A percentile compares a stretch with the other conserved stretches of the same genome.
Evolutionary conservation across 2,888 invertebrate genomes (phyloP).

Genomic region (Theretra japonica): DNA sequence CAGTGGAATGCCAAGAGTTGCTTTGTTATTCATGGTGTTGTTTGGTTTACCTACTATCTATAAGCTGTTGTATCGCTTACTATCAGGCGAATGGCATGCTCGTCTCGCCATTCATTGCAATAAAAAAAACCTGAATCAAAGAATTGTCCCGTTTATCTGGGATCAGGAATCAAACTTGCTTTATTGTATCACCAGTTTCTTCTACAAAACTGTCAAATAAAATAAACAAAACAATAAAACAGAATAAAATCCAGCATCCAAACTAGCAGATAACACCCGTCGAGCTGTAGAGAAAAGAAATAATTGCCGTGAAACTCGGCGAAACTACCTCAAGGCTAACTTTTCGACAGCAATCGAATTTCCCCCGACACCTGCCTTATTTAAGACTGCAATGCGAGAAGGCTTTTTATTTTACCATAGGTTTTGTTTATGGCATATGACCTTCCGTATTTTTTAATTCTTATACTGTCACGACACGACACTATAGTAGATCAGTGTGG

Average conservation of each 20-base stretch:
- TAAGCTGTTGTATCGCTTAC: too few species aligned
- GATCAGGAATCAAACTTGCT: too few species aligned
- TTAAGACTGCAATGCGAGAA: constrained; percentile 19
- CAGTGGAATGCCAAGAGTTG: too few species aligned
- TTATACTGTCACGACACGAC: too few species aligned
- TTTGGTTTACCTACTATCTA: too few species aligned
- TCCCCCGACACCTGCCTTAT: constrained; percentile 25
- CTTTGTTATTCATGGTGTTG: too few species aligned
- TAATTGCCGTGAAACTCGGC: constrained; percentile 12
- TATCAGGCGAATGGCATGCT: too few species aligned
- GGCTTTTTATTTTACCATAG: neutral
- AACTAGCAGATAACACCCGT: neutral
- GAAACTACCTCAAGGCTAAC: constrained; percentile 16
- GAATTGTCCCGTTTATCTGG: too few species aligned
- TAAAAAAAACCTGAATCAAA: too few species aligned
- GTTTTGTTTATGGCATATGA: too few species aligned
- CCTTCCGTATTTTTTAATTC: neutral
- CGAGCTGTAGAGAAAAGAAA: constrained; percentile 1
- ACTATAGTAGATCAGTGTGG: too few species aligned
- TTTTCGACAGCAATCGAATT: constrained; percentile 25
- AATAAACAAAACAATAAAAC: neutral
- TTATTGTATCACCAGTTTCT: neutral
- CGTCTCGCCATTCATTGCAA: too few species aligned
- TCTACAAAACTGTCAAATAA: neutral
- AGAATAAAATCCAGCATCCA: neutral